These are phyloP conservation scores for Chaetorhynchus papuensis DNA, from an alignment of 2,113 vertebrate species.

Conservation along the genomic window DNA sequence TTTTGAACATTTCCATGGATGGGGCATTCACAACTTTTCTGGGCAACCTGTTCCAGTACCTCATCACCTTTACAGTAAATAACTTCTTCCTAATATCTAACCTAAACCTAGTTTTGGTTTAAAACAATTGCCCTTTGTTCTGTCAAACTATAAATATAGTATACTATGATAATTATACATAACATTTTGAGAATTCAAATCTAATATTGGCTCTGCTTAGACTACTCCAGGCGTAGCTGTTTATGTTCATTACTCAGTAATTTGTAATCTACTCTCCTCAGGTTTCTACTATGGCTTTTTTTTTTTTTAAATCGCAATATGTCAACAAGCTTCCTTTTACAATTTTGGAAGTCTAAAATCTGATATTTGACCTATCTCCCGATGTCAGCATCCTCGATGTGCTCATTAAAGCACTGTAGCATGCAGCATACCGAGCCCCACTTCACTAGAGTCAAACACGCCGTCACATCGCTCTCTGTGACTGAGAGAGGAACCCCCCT, in stretches of 20 bases:
- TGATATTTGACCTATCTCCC: neutral
- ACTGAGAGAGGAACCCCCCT: neutral
- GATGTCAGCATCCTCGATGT: neutral
- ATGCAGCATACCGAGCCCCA: rapidly evolving
- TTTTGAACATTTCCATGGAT: neutral
- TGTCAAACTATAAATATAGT: neutral
- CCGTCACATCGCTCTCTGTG: rapidly evolving
- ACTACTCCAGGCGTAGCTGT: neutral
- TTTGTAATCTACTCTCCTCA: neutral
- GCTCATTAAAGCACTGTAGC: neutral
- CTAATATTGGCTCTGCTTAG: neutral
- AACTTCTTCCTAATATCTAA: neutral
- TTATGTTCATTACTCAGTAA: neutral
- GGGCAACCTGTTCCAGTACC: neutral
- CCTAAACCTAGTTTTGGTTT: neutral
- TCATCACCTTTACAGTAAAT: neutral
- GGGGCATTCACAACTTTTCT: neutral
- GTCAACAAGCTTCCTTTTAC: neutral
- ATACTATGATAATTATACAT: rapidly evolving
- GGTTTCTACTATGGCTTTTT: neutral
- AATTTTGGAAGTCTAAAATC: neutral
- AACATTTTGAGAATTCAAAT: neutral
- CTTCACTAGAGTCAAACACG: neutral
- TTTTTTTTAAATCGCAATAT: neutral
- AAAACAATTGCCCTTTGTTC: neutral